Percentiles rank a stretch among this genome's conserved stretches.
These are phyloP conservation scores for Neoarius graeffei DNA, from an alignment of 2,113 vertebrate genomes.

Conservation along the genomic window DNA sequence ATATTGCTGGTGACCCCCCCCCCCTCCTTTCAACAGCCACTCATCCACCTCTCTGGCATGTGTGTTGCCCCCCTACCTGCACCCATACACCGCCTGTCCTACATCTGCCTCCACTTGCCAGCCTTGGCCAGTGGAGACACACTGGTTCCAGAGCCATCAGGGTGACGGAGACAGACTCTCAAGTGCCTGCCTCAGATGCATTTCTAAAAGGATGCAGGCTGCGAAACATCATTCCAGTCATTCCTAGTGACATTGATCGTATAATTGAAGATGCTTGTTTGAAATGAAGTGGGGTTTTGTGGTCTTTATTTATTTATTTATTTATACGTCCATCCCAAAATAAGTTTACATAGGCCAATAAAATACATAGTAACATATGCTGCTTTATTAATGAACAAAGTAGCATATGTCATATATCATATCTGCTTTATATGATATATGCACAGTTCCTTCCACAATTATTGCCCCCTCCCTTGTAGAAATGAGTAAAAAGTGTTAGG, in stretches of 20 bases:
- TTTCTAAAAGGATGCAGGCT: constrained; percentile 42
- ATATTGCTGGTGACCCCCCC: constrained; percentile 49
- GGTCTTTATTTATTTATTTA: background rate
- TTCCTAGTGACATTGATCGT: background rate
- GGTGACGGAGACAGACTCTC: constrained; percentile 54
- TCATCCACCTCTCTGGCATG: constrained; percentile 49
- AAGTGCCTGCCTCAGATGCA: constrained; percentile 54
- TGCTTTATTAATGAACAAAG: background rate
- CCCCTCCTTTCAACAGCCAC: constrained; percentile 28
- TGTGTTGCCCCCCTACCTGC: constrained; percentile 34
- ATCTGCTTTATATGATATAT: too few relatives aligned
- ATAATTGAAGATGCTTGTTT: background rate
- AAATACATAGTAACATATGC: background rate
- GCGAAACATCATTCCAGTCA: background rate
- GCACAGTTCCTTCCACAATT: too few relatives aligned
- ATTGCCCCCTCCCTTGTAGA: too few relatives aligned
- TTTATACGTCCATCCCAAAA: background rate
- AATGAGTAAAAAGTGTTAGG: too few relatives aligned
- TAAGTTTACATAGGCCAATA: background rate
- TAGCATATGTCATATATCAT: background rate
- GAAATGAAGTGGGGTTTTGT: background rate
- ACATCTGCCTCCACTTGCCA: constrained; percentile 41
- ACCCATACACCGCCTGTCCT: constrained; percentile 39
- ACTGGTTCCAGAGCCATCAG: constrained; percentile 36
- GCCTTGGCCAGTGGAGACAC: constrained; percentile 39